Base-by-base conservation (phyloP, 1,140 invertebrate species). In the Magallana gigas region DNA sequence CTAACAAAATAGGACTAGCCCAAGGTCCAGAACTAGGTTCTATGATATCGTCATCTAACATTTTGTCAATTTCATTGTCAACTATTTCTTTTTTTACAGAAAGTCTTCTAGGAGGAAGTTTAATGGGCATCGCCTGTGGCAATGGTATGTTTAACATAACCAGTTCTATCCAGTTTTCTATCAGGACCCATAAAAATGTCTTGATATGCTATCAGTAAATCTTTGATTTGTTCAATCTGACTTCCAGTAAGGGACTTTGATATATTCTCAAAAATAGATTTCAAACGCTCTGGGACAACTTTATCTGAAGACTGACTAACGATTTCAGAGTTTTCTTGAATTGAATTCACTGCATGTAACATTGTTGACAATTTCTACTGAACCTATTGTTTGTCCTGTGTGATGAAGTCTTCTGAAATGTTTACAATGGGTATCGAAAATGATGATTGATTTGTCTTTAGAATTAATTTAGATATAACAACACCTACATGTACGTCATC, bases 1-100 rank as follows among this genome's bases (percentile, higher is more conserved):
- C 94, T 8, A 94, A 92, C 3, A 96, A 95, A 11, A 96, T 89
- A 1, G 95, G 95, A 7, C 95, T 94, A 8, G 94, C 95, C 95
- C 95, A 96, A 56, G 95, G 93, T 8, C 92, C 93, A 87, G 64
- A 48, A 48, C 93, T 91, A 83, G 90, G 90, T 83, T 88, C 83
- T 58, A 95, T 94, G n/a, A 94, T 91, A 60, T 93, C 94, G 68
- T 93, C 87, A n/a, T 87, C 57, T 57, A 92, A 90, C 62, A 95
- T 89, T 58, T 89, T 87, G 9, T 58, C 60, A 71, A 84, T 56
- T 62, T 88, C 81, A 12, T 84, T 58, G 3, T 84, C 56, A 8
- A 60, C 71, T 9, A n/a, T 29, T 80, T 88, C 29, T 59, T 64
- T 76, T 36, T 71, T 9, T 29, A 23, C 7, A 6, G 87, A 57